Evolutionary conservation across 2,113 vertebrate species (phyloP).

Genomic region (Malurus alboscapulatus): DNA sequence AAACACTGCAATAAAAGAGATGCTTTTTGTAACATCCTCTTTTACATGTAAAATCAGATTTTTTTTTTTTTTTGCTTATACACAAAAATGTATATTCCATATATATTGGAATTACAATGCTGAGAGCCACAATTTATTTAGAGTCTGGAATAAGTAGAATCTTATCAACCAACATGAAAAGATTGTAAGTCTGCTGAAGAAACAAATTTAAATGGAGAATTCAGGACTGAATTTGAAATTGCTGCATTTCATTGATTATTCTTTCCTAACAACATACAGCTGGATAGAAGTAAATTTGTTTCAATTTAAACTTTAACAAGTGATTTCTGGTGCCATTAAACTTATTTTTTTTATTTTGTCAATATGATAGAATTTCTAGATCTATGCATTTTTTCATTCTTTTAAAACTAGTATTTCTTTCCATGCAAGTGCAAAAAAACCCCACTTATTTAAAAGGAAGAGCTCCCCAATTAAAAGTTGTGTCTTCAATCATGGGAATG

Average conservation of each 20-base stretch:
- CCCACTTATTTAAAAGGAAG: not conserved
- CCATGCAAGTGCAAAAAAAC: not conserved
- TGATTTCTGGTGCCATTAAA: constrained; percentile 14
- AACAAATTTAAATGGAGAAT: constrained; percentile 24
- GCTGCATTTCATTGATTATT: constrained; percentile 24
- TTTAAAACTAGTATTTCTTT: not conserved
- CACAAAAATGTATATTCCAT: not conserved
- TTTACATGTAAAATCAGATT: not conserved
- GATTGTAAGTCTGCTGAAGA: not conserved
- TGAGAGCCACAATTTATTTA: not conserved
- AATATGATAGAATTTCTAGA: not conserved
- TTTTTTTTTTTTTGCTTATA: not conserved
- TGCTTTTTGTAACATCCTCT: not conserved
- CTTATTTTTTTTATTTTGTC: not conserved
- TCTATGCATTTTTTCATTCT: not conserved
- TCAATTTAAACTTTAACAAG: constrained; percentile 29
- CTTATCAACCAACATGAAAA: not conserved
- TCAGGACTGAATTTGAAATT: constrained; percentile 49
- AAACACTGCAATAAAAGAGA: not conserved
- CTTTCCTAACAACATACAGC: not conserved
- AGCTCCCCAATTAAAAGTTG: constrained; percentile 6
- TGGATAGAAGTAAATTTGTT: constrained; percentile 24
- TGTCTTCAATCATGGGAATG: not conserved
- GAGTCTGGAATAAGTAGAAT: not conserved
- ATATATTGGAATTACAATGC: not conserved